A percentile compares a stretch with the other conserved stretches of the same genome.
Evolutionary conservation across 2,113 vertebrate genomes (phyloP).

Genomic region (Thamnaconus septentrionalis): DNA sequence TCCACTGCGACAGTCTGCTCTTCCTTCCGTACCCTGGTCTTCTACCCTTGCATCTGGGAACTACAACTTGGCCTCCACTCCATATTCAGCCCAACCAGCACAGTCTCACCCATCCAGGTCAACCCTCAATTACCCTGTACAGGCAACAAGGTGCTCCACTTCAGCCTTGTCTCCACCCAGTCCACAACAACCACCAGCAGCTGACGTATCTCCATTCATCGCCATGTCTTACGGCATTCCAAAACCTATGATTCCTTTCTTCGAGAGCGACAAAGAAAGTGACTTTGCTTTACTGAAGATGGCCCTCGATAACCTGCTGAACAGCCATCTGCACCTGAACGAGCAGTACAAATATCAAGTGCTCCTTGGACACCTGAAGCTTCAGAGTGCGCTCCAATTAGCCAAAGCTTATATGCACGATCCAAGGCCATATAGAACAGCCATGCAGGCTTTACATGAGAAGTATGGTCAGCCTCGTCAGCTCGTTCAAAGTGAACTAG

Average conservation of each 20-base stretch:
- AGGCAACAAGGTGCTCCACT: not conserved
- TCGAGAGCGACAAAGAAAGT: not conserved
- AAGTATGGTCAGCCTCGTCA: constrained; percentile 32
- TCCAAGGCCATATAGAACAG: constrained; percentile 7
- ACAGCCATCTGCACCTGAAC: not conserved
- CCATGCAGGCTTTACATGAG: constrained; percentile 12
- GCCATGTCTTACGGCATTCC: not conserved
- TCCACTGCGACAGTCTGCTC: not conserved
- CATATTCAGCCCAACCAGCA: not conserved
- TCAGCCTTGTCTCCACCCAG: not conserved
- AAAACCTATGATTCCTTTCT: not conserved
- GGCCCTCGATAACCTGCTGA: constrained; percentile 1
- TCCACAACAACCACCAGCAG: not conserved
- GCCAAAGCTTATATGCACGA: constrained; percentile 7
- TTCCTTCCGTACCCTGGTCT: not conserved
- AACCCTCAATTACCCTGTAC: not conserved
- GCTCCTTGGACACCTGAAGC: not conserved
- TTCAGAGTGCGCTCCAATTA: not conserved
- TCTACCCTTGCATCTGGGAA: not conserved
- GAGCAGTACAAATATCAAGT: constrained; percentile 11
- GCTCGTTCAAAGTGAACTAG: constrained; percentile 18
- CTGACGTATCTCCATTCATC: not conserved
- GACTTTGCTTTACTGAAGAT: constrained; percentile 8
- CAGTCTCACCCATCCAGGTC: not conserved
- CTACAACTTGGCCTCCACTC: not conserved